phyloP scores from a whole-genome alignment of 2,888 invertebrate genomes.

The Cryptophagus acutangulus region DNA sequence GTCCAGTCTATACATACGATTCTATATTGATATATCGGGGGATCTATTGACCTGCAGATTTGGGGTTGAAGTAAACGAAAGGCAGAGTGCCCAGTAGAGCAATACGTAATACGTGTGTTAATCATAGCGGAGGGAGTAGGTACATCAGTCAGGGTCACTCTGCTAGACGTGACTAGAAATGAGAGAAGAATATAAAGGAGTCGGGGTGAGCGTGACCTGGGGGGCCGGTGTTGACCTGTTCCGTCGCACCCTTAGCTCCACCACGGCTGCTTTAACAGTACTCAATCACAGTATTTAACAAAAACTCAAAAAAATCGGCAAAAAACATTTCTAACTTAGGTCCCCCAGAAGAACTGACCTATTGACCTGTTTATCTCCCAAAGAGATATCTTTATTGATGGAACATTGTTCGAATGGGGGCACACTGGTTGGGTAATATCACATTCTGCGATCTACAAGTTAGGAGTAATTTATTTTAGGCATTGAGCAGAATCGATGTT shows the following conservation, averaged over 20 bases:
- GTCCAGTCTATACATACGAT: too few relatives aligned
- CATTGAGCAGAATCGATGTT: too few relatives aligned
- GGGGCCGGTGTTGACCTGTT: constrained; percentile 36
- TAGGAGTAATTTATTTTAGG: too few relatives aligned
- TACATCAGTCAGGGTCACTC: constrained; percentile 46
- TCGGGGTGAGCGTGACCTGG: constrained; percentile 41
- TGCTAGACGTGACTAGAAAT: constrained; percentile 43
- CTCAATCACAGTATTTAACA: constrained; percentile 43
- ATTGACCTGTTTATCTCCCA: background rate
- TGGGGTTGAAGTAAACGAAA: constrained; percentile 27
- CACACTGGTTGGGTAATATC: too few relatives aligned
- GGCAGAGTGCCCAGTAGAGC: constrained; percentile 42
- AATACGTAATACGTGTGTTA: constrained; percentile 38
- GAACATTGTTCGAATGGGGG: too few relatives aligned
- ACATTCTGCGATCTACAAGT: too few relatives aligned
- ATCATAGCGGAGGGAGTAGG: constrained; percentile 43
- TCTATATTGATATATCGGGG: background rate
- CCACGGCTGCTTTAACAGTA: constrained; percentile 41
- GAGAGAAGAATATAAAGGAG: constrained; percentile 38
- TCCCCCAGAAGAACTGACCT: background rate
- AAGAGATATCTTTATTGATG: too few relatives aligned
- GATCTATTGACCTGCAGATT: constrained; percentile 29
- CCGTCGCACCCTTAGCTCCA: constrained; percentile 31
- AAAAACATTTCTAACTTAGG: constrained; percentile 5
- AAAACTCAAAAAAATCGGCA: constrained; percentile 4